phyloP scores from a whole-genome alignment of 2,888 invertebrate species.

The Amblyjoppa proteus region DNA sequence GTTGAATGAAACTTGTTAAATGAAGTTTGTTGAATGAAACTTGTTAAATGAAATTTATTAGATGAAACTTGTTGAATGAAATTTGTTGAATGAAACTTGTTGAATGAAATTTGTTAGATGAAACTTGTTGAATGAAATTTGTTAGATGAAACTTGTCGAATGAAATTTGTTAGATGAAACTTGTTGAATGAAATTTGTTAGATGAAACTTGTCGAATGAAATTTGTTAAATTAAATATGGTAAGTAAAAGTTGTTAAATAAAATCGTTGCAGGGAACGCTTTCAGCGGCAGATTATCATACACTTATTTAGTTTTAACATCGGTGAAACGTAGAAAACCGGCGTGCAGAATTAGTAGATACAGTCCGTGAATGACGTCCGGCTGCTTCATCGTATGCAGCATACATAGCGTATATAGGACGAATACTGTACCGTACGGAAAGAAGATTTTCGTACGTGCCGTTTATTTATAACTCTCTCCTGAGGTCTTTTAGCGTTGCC shows the following conservation, averaged over 20 bases:
- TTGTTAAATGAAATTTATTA: too few relatives aligned
- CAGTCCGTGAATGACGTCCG: conserved; percentile 9
- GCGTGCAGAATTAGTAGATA: conserved; percentile 9
- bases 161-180: too few relatives aligned
- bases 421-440: conserved; percentile 13
- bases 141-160: too few relatives aligned
- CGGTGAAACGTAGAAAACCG: not conserved
- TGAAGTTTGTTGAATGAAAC: too few relatives aligned
- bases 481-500: conserved; percentile 21
- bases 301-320: not conserved
- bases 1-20: too few relatives aligned
- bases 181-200: too few relatives aligned
- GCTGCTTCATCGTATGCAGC: conserved; percentile 21
- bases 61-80: too few relatives aligned
- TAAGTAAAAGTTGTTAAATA: too few relatives aligned
- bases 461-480: conserved; percentile 42
- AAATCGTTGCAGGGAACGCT: too few relatives aligned
- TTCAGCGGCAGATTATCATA: not conserved
- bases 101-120: too few relatives aligned
- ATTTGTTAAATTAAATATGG: not conserved
- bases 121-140: too few relatives aligned
- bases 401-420: conserved; percentile 9
- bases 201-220: not conserved
- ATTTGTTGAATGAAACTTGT: too few relatives aligned
- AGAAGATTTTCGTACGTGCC: conserved; percentile 31